Percentiles rank a stretch among this genome's conserved stretches.
These are phyloP conservation scores for Physella acuta DNA, from an alignment of 1,140 invertebrate species.

Conservation along the genomic window DNA sequence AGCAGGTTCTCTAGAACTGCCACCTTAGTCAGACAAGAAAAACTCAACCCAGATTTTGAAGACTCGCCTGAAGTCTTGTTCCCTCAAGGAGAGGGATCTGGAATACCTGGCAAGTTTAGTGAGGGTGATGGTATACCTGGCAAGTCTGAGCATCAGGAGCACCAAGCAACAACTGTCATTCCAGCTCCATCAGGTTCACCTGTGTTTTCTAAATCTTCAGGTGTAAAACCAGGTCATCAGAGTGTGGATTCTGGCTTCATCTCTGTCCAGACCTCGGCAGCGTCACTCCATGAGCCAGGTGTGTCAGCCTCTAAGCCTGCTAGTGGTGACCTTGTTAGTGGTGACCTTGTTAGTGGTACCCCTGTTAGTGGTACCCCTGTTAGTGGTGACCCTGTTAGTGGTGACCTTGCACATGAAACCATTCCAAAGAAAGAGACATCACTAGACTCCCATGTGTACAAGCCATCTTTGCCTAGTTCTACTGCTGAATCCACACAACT, in stretches of 20 bases:
- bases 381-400: no score
- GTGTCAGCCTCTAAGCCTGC: neutral
- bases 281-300: neutral
- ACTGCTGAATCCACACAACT: no score
- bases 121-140: neutral
- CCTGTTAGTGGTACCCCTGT: neutral
- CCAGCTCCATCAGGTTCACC: neutral
- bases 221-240: neutral
- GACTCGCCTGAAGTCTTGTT: neutral
- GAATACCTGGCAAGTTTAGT: neutral
- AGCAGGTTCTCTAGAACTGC: neutral
- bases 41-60: neutral
- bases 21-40: neutral
- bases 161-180: neutral
- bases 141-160: neutral
- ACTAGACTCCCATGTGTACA: no score
- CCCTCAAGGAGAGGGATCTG: neutral
- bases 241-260: constrained; percentile 14
- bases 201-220: no score
- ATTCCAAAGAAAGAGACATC: no score
- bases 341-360: neutral
- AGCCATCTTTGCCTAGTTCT: no score
- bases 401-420: no score
- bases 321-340: no score
- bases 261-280: neutral